Base-by-base conservation (phyloP, 2,888 invertebrate genomes). In the Pterostichus madidus region DNA sequence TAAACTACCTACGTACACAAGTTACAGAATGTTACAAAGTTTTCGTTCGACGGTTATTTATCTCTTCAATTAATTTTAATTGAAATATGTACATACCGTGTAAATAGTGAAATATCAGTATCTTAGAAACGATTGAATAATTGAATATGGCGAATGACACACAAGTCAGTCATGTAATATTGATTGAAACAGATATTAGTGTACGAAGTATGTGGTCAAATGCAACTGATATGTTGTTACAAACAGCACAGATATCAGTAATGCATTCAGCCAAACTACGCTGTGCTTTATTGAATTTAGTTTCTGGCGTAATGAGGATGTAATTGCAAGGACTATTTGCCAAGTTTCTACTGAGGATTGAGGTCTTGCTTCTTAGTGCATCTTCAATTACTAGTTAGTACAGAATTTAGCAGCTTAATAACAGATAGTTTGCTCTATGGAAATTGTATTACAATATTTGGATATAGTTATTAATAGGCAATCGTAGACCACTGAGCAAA, bases 181-280 rank as follows among this genome's bases (percentile, higher is more conserved):
- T 64, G 64, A 64, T 35, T 64, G 35, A 64, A 64, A 64, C 35
- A 13, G 11, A 35, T 13, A 32, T 24, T 35, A 13, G n/a, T 32
- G 3, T 1, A 24, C 24, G 3, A 24, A 24, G 24, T 24, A 24
- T 24, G 64, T 13, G 64, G 64, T n/a, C 64, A 64, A 49, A 32
- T 35, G 64, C 64, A 64, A 35, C 35, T 64, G 64, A 64, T 64
- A 32, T 64, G 64, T 35, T 64, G 61, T 61, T 61, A n/a, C n/a
- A 64, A 64, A 64, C 64, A 64, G 64, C 64, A 64, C n/a, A n/a
- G 64, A 64, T 64, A 64, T 64, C 64, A 10, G 59, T 64, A 39
- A 64, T 64, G 64, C 64, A 64, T 64, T 35, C 64, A 32, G 8
- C 64, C 35, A 64, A 31, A 56, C n/a, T 11, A 64, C 35, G 64